Percentiles rank a stretch among this genome's conserved stretches.
Conservation (phyloP, 1,140 invertebrate genomes). For the Drosophila ercepeae region DNA sequence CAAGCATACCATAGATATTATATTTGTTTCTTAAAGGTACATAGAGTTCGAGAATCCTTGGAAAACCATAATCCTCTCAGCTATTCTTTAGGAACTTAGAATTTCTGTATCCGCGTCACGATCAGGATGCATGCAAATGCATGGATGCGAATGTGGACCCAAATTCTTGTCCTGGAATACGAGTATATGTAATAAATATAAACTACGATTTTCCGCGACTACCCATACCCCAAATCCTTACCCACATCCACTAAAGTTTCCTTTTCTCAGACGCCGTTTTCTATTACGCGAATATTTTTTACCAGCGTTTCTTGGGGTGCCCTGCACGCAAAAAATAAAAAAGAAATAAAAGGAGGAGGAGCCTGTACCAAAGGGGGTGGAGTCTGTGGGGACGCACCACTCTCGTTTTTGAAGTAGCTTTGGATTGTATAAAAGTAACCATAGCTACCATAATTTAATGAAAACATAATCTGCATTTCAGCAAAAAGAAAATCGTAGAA, state of each 20-base stretch:
- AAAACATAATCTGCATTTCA: slow-evolving; percentile 81
- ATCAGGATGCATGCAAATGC: slow-evolving; percentile 66
- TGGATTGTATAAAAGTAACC: slow-evolving; percentile 82
- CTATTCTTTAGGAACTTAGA: background rate
- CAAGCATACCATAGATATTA: too few relatives aligned
- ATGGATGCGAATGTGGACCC: slow-evolving; percentile 26
- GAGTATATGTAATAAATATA: slow-evolving; percentile 78
- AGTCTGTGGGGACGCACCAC: slow-evolving; percentile 59
- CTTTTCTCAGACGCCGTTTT: slow-evolving; percentile 44
- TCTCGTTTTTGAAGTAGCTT: slow-evolving; percentile 75
- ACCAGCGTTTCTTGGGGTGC: slow-evolving; percentile 15
- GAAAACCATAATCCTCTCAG: background rate
- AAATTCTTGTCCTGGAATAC: too few relatives aligned
- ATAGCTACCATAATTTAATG: slow-evolving; percentile 82
- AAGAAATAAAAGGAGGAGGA: background rate
- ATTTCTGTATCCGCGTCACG: slow-evolving; percentile 40
- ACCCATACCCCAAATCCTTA: background rate
- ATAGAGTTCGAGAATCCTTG: background rate
- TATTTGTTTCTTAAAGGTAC: too few relatives aligned
- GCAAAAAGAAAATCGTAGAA: slow-evolving; percentile 47
- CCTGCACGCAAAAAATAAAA: background rate
- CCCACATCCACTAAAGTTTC: background rate
- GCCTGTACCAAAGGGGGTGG: slow-evolving; percentile 9
- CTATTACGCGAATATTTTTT: slow-evolving; percentile 70
- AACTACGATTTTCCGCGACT: slow-evolving; percentile 72